phyloP scores from a whole-genome alignment of 2,113 vertebrate species.

The Speoplatyrhinus poulsoni region DNA sequence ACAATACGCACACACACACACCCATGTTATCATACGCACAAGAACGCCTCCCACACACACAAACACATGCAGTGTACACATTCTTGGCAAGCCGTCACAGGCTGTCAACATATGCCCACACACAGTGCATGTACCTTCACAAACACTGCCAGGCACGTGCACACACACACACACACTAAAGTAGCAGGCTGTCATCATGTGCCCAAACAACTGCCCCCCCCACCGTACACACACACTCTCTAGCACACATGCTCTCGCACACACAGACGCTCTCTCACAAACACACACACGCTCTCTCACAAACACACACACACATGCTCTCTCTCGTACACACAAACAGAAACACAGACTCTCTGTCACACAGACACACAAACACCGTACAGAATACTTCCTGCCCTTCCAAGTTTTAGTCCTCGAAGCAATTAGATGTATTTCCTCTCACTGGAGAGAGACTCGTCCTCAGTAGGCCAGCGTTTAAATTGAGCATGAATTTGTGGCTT shows the following conservation, averaged over 20 bases:
- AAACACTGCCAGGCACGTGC: neutral
- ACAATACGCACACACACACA: too few relatives aligned
- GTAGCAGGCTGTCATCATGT: neutral
- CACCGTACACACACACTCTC: too few relatives aligned
- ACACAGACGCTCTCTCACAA: neutral
- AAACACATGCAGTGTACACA: neutral
- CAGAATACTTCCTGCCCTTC: neutral
- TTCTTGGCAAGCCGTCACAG: too few relatives aligned
- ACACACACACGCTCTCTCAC: neutral
- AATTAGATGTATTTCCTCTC: conserved; percentile 22
- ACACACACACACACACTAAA: neutral
- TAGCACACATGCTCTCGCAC: neutral
- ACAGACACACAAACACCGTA: neutral
- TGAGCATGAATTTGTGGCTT: conserved; percentile 30
- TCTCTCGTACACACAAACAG: neutral
- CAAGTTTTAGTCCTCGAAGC: conserved; percentile 1
- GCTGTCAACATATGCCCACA: neutral
- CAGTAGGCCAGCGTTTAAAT: conserved; percentile 39
- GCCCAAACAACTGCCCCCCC: neutral
- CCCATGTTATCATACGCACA: neutral
- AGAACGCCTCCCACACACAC: neutral
- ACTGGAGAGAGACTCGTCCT: neutral
- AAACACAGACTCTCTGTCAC: neutral
- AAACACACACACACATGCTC: neutral
- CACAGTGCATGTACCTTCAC: neutral